A percentile compares a stretch with the other conserved stretches of the same genome.
These are phyloP conservation scores for Thalassophryne amazonica DNA, from an alignment of 2,797 vertebrate genomes.

Conservation along the genomic window DNA sequence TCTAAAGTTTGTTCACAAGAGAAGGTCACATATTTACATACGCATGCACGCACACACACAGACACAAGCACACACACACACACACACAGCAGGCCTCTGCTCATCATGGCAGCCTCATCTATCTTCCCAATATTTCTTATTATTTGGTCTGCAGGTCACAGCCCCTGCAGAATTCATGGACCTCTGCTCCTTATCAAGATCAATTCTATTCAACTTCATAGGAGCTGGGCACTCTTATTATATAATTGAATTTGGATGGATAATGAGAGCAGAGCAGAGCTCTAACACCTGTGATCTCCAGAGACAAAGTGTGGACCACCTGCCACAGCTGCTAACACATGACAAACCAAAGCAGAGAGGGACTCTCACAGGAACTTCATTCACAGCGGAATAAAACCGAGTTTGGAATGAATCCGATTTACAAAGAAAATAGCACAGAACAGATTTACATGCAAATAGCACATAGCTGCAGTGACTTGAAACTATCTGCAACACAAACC, in stretches of 20 bases:
- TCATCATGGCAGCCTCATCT: conserved; percentile 53
- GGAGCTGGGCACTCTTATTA: conserved; percentile 55
- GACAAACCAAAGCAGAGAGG: conserved; percentile 27
- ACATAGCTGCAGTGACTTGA: no score
- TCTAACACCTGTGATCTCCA: conserved; percentile 50
- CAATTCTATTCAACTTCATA: conserved; percentile 64
- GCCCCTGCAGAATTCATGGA: conserved; percentile 65
- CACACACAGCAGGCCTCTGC: conserved; percentile 7
- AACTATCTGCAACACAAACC: no score
- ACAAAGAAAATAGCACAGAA: no score
- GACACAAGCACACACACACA: not conserved
- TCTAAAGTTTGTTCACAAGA: not conserved
- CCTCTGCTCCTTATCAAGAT: conserved; percentile 71
- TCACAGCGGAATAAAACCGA: not conserved
- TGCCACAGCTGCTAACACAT: conserved; percentile 31
- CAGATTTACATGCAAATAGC: no score
- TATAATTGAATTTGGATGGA: conserved; percentile 68
- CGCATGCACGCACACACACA: conserved; percentile 5
- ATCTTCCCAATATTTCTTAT: conserved; percentile 62
- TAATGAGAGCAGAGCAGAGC: conserved; percentile 59
- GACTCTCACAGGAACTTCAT: conserved; percentile 6
- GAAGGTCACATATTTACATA: not conserved
- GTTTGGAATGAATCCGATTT: not conserved
- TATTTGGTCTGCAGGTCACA: conserved; percentile 66
- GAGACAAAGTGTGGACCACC: conserved; percentile 28